Conservation (phyloP, 2,888 invertebrate species). For the Gortyna flavago region DNA sequence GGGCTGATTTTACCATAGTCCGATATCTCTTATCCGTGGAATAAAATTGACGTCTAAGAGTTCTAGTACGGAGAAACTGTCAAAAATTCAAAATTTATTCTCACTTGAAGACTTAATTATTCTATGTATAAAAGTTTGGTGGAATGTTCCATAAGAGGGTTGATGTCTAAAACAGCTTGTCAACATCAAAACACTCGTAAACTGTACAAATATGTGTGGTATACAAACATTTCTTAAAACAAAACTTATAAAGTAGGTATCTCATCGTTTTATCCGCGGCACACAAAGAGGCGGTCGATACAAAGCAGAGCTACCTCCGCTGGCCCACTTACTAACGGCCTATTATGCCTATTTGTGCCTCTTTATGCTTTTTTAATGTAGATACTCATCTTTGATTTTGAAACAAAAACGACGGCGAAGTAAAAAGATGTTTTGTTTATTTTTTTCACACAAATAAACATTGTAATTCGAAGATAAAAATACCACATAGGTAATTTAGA, state of each 20-base stretch:
- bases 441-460: constrained; percentile 11
- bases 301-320: constrained; percentile 51
- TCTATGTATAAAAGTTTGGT: no score
- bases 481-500: background rate
- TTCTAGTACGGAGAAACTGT: no score
- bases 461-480: constrained; percentile 10
- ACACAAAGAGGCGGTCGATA: constrained; percentile 69
- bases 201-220: background rate
- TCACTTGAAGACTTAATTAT: no score
- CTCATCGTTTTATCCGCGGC: constrained; percentile 69
- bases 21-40: no score
- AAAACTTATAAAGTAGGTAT: constrained; percentile 20
- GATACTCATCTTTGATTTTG: constrained; percentile 55
- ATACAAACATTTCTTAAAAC: constrained; percentile 13
- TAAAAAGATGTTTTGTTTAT: constrained; percentile 1
- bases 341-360: constrained; percentile 37
- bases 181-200: background rate
- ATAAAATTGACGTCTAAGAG: no score
- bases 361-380: constrained; percentile 36
- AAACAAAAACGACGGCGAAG: constrained; percentile 38
- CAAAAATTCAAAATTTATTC: no score
- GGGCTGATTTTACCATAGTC: background rate
- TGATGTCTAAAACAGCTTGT: background rate
- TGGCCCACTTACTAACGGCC: constrained; percentile 51
- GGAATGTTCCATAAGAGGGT: background rate